These are phyloP conservation scores for Lasioglossum baleicum DNA, from an alignment of 1,140 invertebrate species.

Conservation along the genomic window DNA sequence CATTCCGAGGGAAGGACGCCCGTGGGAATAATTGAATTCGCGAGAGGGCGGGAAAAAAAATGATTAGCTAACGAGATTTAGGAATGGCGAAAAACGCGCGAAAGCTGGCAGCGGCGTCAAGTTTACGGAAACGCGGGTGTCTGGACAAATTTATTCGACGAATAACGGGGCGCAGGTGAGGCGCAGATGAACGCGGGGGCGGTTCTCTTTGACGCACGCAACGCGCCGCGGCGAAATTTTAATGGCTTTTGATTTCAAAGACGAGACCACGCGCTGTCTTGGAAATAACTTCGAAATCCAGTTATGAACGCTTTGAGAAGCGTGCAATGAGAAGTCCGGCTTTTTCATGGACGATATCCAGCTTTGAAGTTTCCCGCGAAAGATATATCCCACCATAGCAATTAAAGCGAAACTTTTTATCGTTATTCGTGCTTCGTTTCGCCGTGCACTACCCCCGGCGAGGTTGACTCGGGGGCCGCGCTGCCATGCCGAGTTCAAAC, in stretches of 20 bases:
- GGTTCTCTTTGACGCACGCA: not conserved
- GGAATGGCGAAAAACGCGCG: not conserved
- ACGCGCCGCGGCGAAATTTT: not conserved
- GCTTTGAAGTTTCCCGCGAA: conserved; percentile 46
- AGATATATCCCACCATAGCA: conserved; percentile 47
- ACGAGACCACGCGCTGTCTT: not conserved
- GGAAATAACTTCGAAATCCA: conserved; percentile 21
- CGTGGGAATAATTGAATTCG: not conserved
- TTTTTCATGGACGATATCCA: conserved; percentile 47
- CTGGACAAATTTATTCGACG: conserved; percentile 10
- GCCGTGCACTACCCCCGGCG: no score
- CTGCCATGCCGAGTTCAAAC: not conserved
- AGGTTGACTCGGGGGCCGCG: conserved; percentile 1
- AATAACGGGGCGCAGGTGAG: no score
- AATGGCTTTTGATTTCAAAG: conserved; percentile 8
- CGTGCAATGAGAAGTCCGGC: not conserved
- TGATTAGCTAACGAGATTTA: not conserved
- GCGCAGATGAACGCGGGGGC: no score
- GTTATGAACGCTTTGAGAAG: conserved; percentile 22
- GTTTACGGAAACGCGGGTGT: not conserved
- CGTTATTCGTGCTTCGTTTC: conserved; percentile 35
- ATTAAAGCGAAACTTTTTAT: conserved; percentile 60
- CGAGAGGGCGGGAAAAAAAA: not conserved
- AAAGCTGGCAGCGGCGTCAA: not conserved
- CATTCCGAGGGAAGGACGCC: not conserved